A percentile compares a stretch with the other conserved stretches of the same genome.
These are phyloP conservation scores for Synanthedon myopaeformis DNA, from an alignment of 2,888 invertebrate species.

Conservation along the genomic window DNA sequence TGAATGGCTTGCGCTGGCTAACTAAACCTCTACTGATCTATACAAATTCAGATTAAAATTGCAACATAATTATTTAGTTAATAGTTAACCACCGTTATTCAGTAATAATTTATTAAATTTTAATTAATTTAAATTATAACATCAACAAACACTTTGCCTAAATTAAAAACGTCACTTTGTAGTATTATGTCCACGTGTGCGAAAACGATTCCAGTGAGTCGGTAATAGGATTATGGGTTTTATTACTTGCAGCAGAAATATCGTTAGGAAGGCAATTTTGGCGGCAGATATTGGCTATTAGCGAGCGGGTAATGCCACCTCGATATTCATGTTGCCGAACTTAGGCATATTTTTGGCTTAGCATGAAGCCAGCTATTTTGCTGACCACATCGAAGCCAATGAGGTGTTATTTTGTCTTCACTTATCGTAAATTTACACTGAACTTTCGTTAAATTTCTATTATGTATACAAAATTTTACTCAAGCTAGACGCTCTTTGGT, in stretches of 20 bases:
- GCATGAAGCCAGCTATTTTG: background rate
- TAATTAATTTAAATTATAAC: too few relatives aligned
- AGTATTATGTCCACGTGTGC: conserved; percentile 33
- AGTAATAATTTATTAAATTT: background rate
- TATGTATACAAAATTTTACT: too few relatives aligned
- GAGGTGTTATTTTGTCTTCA: too few relatives aligned
- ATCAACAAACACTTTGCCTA: background rate
- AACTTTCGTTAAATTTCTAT: too few relatives aligned
- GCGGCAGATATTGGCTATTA: conserved; percentile 67
- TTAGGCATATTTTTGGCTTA: conserved; percentile 9
- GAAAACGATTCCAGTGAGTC: conserved; percentile 36
- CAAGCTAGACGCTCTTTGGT: too few relatives aligned
- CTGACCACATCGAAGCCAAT: background rate
- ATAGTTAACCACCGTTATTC: too few relatives aligned
- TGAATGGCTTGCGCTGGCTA: too few relatives aligned
- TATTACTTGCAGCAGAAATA: conserved; percentile 64
- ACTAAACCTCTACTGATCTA: too few relatives aligned
- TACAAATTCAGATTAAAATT: too few relatives aligned
- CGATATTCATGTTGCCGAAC: conserved; percentile 50
- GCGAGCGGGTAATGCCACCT: conserved; percentile 51
- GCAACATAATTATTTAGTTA: too few relatives aligned
- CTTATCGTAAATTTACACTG: too few relatives aligned
- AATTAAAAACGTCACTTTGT: conserved; percentile 1
- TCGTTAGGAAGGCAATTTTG: conserved; percentile 66
- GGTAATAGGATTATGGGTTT: conserved; percentile 61